Base-by-base conservation (phyloP, 1,140 invertebrate species). In the Drosophila neocordata region DNA sequence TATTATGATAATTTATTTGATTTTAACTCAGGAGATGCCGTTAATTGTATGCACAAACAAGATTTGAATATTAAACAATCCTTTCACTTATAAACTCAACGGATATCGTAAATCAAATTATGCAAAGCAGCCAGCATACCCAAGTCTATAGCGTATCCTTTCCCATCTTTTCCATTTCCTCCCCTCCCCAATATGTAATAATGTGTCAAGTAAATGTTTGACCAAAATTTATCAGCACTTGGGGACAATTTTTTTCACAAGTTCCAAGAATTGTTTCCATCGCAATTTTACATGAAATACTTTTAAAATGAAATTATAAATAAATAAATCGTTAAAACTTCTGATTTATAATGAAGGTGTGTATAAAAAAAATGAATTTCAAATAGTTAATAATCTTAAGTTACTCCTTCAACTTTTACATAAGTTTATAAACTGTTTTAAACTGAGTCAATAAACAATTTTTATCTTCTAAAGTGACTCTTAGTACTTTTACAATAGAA, bases 1-100 rank as follows among this genome's bases (percentile, higher is more conserved):
- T n/a, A 70, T 85, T 78, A 81, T 81, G 38, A 75, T 87, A 69
- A 85, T 85, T 78, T 84, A 84, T 84, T 76, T 81, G 51, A 73
- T 57, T 79, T 44, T 2, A 8, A 48, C 41, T 48, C 35, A 69
- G 63, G 52, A 58, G 38, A 55, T 48, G 69, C 53, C 66, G 69
- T 73, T 77, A 87, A 87, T 85, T 85, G 70, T 74, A 67, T 72
- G 20, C 48, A 51, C 48, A 73, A 73, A 57, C 53, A 66, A 48
- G 18, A 48, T 48, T 48, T 48, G 15, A 48, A 48, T 48, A 58
- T 67, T 63, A 67, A 69, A 65, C 64, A 37, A 78, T 60, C 35
- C 67, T 51, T 9, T 61, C n/a, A 52, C 70, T 71, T 82, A 75
- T 74, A 57, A 60, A 63, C 65, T 27, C 38, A 24, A 51, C 48